phyloP scores from a whole-genome alignment of 2,113 vertebrate species.

The Hippocampus abdominalis region DNA sequence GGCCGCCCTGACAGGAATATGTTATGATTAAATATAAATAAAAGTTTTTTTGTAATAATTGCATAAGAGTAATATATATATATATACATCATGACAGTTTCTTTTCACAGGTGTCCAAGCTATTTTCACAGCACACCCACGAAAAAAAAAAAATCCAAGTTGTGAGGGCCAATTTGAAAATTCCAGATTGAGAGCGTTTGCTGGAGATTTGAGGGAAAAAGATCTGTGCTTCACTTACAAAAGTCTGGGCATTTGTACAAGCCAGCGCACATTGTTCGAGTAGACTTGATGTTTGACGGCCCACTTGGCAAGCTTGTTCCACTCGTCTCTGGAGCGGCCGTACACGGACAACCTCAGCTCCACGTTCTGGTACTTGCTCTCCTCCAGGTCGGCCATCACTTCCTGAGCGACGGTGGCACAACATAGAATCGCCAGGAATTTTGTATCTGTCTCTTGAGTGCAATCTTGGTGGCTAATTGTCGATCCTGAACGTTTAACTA shows the following conservation, averaged over 20 bases:
- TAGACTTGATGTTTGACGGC: constrained; percentile 84
- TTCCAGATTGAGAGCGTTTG: not conserved
- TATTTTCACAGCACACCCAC: no score
- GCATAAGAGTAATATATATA: no score
- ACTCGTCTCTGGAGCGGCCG: constrained; percentile 86
- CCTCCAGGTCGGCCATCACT: constrained; percentile 94
- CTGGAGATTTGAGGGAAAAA: not conserved
- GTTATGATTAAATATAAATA: no score
- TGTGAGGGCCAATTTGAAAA: no score
- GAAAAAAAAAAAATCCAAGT: no score
- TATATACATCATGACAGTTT: no score
- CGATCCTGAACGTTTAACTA: not conserved
- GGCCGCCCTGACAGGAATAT: no score
- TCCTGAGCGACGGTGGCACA: constrained; percentile 73
- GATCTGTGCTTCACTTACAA: constrained; percentile 78
- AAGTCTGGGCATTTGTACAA: constrained; percentile 91
- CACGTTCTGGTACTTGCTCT: constrained; percentile 97
- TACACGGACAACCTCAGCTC: constrained; percentile 94
- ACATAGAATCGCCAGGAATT: not conserved
- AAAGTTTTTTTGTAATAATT: no score
- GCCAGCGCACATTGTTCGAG: constrained; percentile 95
- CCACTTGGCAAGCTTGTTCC: constrained; percentile 92
- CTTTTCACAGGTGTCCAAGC: no score
- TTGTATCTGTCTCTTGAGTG: not conserved
- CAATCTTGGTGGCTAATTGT: not conserved